Evolutionary conservation across 2,797 vertebrate genomes (phyloP), one percentile per base, ranked within the genome.

Genomic region (Poeciliopsis infans): DNA sequence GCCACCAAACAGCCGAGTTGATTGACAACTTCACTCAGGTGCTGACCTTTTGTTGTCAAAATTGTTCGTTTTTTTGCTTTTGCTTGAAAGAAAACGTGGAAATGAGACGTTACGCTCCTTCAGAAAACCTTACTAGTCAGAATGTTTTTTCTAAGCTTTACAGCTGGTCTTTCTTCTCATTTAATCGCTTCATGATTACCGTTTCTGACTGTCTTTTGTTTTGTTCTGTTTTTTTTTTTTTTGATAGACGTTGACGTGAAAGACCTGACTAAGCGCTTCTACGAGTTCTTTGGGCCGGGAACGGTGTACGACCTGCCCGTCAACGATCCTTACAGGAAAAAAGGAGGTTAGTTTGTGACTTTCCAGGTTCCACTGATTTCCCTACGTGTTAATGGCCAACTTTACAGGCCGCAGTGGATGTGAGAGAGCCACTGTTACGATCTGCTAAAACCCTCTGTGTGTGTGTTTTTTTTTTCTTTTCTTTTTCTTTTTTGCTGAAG

Each of bases 271-370:
- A 73, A 81, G 66, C 61, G 93, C 75, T 59, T 80, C 78, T 94
- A 93, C 79, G 83, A 89, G 81, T 93, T 95, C 87, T 95, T 94
- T 61, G 94, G 94, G 7, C 86, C 88, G 0, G 94, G 92, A 6
- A 94, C 92, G 0, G 92, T 90, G 78, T 94, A 95, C 31, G 93
- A 95, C 41, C 87, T 94, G 72, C 94, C 94, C 15, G 81, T 95
- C 72, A 95, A 95, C 25, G 88, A 94, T 70, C 93, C 93, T 0
- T 92, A 94, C 91, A 89, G 89, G 73, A 78, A 90, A 83, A 91
- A 89, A 89, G 93, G 78, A 89, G 94, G 93, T 94, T 94, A 86
- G 53, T 47, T 75, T 77, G 33, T 28, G 20, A 25, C 51, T 53
- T 53, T 3, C 25, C 72, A 23, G 3, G 43, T 69, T 45, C 25